Conservation (phyloP, 2,888 invertebrate genomes). For the Pandemis cinnamomeana region DNA sequence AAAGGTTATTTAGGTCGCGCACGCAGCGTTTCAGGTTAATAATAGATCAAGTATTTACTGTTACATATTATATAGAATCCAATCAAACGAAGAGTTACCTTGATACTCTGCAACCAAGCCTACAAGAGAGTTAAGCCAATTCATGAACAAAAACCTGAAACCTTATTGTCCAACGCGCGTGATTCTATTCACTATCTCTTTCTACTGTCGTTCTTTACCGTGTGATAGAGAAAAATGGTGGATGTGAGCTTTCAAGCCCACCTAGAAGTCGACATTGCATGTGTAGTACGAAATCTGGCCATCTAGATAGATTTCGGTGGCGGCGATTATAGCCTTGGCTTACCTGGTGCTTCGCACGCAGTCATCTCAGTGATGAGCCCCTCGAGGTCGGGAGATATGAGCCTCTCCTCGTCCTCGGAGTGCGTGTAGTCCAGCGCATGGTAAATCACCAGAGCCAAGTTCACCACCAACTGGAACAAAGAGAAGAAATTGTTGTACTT, state of each 20-base stretch:
- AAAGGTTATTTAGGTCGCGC: constrained; percentile 27
- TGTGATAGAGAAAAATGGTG: too few relatives aligned
- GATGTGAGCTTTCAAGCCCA: too few relatives aligned
- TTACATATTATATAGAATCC: neutral
- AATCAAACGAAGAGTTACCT: too few relatives aligned
- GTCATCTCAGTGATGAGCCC: constrained; percentile 95
- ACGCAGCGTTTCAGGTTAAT: constrained; percentile 16
- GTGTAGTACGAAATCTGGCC: neutral
- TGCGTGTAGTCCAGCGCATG: constrained; percentile 95
- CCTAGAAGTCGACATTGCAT: too few relatives aligned
- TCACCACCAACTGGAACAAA: constrained; percentile 89
- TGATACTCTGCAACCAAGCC: too few relatives aligned
- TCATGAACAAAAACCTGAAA: too few relatives aligned
- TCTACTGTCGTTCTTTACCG: too few relatives aligned
- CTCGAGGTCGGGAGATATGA: constrained; percentile 93
- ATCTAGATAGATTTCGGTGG: neutral
- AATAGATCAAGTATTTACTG: neutral
- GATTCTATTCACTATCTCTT: too few relatives aligned
- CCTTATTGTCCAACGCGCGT: too few relatives aligned
- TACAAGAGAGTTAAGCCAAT: too few relatives aligned
- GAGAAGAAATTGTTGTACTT: neutral
- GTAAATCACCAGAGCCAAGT: constrained; percentile 93
- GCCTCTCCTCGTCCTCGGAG: constrained; percentile 93
- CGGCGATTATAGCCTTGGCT: constrained; percentile 22
- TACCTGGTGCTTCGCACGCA: constrained; percentile 84